Base-by-base conservation (phyloP, 2,113 vertebrate genomes). In the Emberiza fucata region DNA sequence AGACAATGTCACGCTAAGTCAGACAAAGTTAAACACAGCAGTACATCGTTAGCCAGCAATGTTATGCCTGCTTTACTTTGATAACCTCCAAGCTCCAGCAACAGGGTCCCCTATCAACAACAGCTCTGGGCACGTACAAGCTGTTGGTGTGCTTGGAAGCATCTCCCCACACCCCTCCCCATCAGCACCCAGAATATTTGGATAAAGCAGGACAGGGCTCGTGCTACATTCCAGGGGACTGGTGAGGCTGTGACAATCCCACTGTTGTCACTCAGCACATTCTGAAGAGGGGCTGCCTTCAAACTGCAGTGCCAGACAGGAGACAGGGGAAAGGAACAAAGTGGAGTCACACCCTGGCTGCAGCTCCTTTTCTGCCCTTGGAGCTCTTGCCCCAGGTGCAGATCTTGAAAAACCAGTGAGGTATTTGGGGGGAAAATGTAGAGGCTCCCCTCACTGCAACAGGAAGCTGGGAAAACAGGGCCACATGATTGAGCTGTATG, bases 401-500 rank as follows among this genome's bases (percentile, higher is more conserved):
- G 27, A 84, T 21, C 53, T 14, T 64, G 54, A 57, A 50, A 75
- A 89, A 12, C 9, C 35, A 44, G 29, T 18, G 65, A 94, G 27
- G 20, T 51, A 22, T 42, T 57, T 40, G n/a, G 4, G 39, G 27
- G 15, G 3, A 71, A 79, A 54, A 51, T 0, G 0, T 29, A 15
- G 24, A 54, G 47, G 22, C 35, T 87, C 29, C 33, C 51, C 42
- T 39, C 3, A 7, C 15, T 59, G 33, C 64, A 66, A 17, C 5
- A 81, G 25, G 14, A 82, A 18, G 33, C 22, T 28, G 60, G 44
- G 44, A 50, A 85, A 86, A 70, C 0, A 0, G 25, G 8, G 23
- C 27, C 57, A 66, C 25, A 5, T 0, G 0, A 29, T 0, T 0
- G 1, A 89, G 59, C 40, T 17, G 11, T 8, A 3, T 0, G 0